A percentile compares a stretch with the other conserved stretches of the same genome.
Evolutionary conservation across 2,888 invertebrate species (phyloP).

Genomic region (Papilio demoleus): DNA sequence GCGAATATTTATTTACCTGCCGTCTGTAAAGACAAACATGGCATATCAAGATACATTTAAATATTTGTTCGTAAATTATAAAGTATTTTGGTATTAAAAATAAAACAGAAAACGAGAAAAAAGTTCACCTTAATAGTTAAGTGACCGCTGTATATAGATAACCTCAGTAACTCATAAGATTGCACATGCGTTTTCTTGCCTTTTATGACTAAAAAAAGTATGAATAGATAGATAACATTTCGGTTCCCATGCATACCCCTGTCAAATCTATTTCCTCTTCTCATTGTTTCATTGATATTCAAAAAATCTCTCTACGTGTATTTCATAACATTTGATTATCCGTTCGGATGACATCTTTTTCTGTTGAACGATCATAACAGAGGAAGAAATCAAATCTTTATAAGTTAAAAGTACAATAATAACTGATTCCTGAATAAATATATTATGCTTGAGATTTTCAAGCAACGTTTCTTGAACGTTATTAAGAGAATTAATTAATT

Average conservation of each 20-base stretch:
- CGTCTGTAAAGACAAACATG: conserved; percentile 7
- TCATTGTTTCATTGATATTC: neutral
- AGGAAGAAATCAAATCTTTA: neutral
- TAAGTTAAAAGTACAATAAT: conserved; percentile 3
- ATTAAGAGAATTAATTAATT: conserved; percentile 35
- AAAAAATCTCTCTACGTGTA: neutral
- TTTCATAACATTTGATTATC: neutral
- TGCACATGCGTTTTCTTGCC: too few species aligned
- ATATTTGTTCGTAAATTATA: neutral
- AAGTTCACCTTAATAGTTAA: too few species aligned
- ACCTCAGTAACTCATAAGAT: too few species aligned
- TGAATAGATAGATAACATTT: too few species aligned
- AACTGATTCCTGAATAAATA: conserved; percentile 26
- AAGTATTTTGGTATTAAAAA: too few species aligned
- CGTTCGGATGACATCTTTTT: neutral
- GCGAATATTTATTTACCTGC: conserved; percentile 21
- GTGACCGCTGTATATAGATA: too few species aligned
- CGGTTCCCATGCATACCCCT: too few species aligned
- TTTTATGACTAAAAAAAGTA: too few species aligned
- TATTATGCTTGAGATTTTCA: conserved; percentile 22
- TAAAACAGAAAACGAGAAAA: neutral
- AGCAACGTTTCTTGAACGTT: conserved; percentile 26
- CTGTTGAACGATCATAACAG: neutral
- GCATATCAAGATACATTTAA: neutral
- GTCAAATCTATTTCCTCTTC: neutral